Evolutionary conservation across 1,140 invertebrate species (phyloP).

Genomic region (Solenopsis invicta): DNA sequence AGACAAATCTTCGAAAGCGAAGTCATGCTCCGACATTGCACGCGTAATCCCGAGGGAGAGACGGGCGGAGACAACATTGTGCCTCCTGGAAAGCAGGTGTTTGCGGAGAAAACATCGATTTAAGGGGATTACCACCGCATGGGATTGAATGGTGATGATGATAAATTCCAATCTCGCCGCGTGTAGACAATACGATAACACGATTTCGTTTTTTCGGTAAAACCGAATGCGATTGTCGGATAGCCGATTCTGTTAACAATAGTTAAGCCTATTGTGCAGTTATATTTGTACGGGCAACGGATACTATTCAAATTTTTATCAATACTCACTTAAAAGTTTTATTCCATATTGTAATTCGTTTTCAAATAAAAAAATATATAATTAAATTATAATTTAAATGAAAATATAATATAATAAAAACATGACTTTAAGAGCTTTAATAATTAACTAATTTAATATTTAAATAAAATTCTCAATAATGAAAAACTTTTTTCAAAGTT

Average conservation of each 20-base stretch:
- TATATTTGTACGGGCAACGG: neutral
- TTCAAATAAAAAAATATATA: neutral
- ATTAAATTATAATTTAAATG: too few relatives aligned
- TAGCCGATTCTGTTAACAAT: neutral
- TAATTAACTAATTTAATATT: constrained; percentile 4
- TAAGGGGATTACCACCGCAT: constrained; percentile 37
- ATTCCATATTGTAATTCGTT: neutral
- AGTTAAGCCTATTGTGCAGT: neutral
- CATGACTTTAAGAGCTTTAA: neutral
- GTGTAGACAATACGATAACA: neutral
- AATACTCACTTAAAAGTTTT: neutral
- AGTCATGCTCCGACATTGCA: neutral
- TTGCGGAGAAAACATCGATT: constrained; percentile 45
- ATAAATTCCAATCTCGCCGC: constrained; percentile 26
- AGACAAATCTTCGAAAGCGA: constrained; percentile 19
- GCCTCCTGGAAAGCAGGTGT: constrained; percentile 27
- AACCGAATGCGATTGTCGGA: neutral
- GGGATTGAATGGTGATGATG: constrained; percentile 30
- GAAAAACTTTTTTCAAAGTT: neutral
- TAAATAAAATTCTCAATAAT: neutral
- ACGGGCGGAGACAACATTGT: neutral
- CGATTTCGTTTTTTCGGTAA: neutral
- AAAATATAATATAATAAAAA: too few relatives aligned
- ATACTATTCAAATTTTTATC: neutral
- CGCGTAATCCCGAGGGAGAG: constrained; percentile 17